phyloP scores from a whole-genome alignment of 2,888 invertebrate genomes.

The Philereme vetulata region DNA sequence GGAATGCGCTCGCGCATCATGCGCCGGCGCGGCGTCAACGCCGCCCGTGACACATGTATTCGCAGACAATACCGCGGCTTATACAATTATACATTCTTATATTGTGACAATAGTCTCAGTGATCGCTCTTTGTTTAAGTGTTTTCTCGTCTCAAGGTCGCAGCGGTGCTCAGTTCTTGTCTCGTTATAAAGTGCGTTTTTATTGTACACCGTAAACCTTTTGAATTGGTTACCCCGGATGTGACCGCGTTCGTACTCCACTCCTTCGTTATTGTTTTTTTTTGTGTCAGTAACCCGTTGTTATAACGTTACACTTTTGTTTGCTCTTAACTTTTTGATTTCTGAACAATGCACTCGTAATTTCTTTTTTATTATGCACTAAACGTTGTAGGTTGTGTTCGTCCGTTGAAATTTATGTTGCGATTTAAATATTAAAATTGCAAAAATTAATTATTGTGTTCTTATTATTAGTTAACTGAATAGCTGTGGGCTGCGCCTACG shows the following conservation, averaged over 20 bases:
- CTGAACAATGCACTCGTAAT: conserved; percentile 17
- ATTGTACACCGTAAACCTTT: conserved; percentile 36
- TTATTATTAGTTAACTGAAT: conserved; percentile 40
- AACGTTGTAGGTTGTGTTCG: conserved; percentile 2
- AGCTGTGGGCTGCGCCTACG: conserved; percentile 66
- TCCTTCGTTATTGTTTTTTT: conserved; percentile 29
- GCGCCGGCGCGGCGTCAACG: conserved; percentile 43
- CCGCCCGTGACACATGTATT: conserved; percentile 50
- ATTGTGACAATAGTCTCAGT: conserved; percentile 51
- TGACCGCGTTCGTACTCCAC: conserved; percentile 32
- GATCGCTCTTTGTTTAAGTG: conserved; percentile 64
- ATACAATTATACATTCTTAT: conserved; percentile 28
- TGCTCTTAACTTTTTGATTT: conserved; percentile 11
- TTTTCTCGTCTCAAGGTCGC: conserved; percentile 67
- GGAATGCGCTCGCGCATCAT: conserved; percentile 73
- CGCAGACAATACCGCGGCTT: conserved; percentile 25
- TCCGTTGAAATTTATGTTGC: conserved; percentile 10
- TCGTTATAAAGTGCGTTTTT: conserved; percentile 44
- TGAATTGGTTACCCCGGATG: conserved; percentile 38
- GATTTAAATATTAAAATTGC: conserved; percentile 29
- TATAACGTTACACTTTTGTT: conserved; percentile 23
- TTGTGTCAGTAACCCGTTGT: conserved; percentile 30
- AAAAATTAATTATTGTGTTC: conserved; percentile 33
- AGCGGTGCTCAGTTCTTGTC: conserved; percentile 42
- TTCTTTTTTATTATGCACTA: conserved; percentile 4